Evolutionary conservation across 2,113 vertebrate species (phyloP), one percentile per base, ranked within the genome.

Genomic region (Brachypodius melanocephalos): DNA sequence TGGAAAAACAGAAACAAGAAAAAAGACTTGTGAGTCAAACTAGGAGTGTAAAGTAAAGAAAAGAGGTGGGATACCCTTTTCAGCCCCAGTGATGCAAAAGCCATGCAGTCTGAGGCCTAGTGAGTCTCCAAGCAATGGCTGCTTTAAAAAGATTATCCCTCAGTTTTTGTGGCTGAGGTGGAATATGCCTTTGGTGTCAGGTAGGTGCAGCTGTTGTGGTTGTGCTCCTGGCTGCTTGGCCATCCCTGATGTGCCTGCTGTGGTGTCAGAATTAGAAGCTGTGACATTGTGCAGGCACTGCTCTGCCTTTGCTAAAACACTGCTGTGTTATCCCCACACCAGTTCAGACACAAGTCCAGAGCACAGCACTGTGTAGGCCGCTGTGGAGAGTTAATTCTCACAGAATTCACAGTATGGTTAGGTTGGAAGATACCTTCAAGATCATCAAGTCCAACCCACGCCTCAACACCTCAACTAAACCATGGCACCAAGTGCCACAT

Each of bases 221-320:
- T 48, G 31, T 68, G 54, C 26, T 63, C 17, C 34, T 32, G 42
- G 4, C 31, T 6, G 4, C 31, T 58, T 8, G 6, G 24, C 26
- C 5, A 12, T 36, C 59, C 19, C 16, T 40, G 7, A 5, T 28
- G 29, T 46, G 17, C 25, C 51, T 0, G 0, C 17, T 81, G 59
- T 1, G 1, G 5, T 59, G 65, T 54, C 43, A 6, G 54, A 17
- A 10, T 14, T 42, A 61, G 81, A 62, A 84, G 63, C 36, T 46
- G 25, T n/a, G 19, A 8, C 20, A 8, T 17, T 2, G 17, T 54
- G 54, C 31, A 40, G 38, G 22, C 22, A 6, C 46, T 21, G 21
- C 19, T 74, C 17, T 52, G 61, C 2, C 1, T 5, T 5, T 21
- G 26, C 52, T 75, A 5, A 22, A 57, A 13, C 38, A 11, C 29